phyloP scores from a whole-genome alignment of 2,113 vertebrate species.

The Copsychus sechellarum region DNA sequence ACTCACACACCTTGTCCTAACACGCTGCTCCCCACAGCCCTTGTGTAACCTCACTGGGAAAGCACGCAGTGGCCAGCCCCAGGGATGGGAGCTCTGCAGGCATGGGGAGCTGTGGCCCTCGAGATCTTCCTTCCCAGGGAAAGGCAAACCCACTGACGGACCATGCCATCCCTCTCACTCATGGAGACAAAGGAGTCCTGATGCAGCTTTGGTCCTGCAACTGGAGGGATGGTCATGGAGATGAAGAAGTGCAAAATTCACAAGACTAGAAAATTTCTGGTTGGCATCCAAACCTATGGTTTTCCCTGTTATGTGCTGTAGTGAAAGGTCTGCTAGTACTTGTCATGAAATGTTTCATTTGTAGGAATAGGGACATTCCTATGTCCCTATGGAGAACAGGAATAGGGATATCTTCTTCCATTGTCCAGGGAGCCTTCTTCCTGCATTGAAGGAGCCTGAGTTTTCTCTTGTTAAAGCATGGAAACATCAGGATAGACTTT shows the following conservation, averaged over 20 bases:
- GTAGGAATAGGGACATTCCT: background rate
- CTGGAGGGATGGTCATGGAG: background rate
- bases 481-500: background rate
- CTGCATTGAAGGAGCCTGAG: background rate
- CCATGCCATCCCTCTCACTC: background rate
- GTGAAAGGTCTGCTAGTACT: background rate
- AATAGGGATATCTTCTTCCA: background rate
- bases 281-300: background rate
- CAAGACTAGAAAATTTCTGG: background rate
- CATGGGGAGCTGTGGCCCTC: background rate
- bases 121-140: background rate
- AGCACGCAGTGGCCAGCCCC: fast-evolving
- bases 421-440: background rate
- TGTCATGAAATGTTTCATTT: background rate
- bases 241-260: background rate
- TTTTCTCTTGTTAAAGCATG: background rate
- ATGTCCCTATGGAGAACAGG: background rate
- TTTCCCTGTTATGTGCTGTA: background rate
- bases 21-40: background rate
- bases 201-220: fast-evolving
- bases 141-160: background rate
- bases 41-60: conserved; percentile 23
- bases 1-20: conserved; percentile 29
- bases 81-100: background rate
- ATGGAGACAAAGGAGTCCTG: background rate